These are phyloP conservation scores for Pungitius pungitius DNA, from an alignment of 2,113 vertebrate genomes.

Conservation along the genomic window DNA sequence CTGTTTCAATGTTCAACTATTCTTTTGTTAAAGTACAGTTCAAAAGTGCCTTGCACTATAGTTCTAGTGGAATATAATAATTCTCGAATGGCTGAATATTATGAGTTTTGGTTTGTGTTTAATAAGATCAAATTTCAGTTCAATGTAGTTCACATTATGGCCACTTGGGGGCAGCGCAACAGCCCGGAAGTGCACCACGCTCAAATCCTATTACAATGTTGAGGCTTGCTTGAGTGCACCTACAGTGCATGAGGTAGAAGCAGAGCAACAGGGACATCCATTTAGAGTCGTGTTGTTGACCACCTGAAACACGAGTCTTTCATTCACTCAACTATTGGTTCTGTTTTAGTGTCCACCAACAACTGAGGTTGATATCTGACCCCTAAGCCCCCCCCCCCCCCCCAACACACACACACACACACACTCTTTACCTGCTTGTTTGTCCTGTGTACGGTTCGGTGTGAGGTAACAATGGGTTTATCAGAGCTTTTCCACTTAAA, in stretches of 20 bases:
- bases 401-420: no score
- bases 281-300: background rate
- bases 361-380: background rate
- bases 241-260: background rate
- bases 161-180: slow-evolving; percentile 28
- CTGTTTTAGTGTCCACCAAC: background rate
- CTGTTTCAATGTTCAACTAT: no score
- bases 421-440: background rate
- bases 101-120: background rate
- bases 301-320: background rate
- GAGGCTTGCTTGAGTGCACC: background rate
- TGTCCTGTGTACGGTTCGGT: background rate
- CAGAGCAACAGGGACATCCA: background rate
- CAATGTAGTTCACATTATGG: background rate
- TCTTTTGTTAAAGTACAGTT: no score
- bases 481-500: background rate
- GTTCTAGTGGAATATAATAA: no score
- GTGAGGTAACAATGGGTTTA: background rate
- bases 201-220: background rate
- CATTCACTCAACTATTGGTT: background rate
- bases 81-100: background rate
- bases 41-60: background rate
- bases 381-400: background rate
- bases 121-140: background rate
- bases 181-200: background rate